phyloP scores from a whole-genome alignment of 2,797 vertebrate genomes.

The Pempheris klunzingeri region DNA sequence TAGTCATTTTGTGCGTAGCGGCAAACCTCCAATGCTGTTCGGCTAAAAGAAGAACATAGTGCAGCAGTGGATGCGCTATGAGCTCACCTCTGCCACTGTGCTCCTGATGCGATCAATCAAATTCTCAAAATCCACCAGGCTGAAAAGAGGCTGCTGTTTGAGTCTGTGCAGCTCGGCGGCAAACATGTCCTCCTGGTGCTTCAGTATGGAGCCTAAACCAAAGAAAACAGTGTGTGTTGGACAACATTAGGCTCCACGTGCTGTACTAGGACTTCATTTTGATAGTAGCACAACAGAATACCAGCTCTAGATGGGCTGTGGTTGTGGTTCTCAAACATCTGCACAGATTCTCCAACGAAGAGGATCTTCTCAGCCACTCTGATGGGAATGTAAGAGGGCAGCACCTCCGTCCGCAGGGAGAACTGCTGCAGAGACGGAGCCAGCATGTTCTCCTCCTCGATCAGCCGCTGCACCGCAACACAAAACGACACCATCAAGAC shows the following conservation, averaged over 20 bases:
- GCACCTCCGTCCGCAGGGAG: slow-evolving; percentile 95
- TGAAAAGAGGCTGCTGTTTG: slow-evolving; percentile 95
- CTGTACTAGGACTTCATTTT: not conserved
- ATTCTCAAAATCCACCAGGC: slow-evolving; percentile 95
- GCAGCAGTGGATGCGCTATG: not conserved
- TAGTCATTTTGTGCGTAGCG: rapidly evolving
- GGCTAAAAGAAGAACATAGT: not conserved
- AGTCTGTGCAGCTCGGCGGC: slow-evolving; percentile 94
- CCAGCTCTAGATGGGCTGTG: slow-evolving; percentile 94
- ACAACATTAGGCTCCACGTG: no score
- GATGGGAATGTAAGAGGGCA: slow-evolving; percentile 97
- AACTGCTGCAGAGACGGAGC: slow-evolving; percentile 98
- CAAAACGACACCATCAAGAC: not conserved
- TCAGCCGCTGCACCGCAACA: slow-evolving; percentile 87
- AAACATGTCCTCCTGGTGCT: slow-evolving; percentile 96
- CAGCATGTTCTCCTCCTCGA: slow-evolving; percentile 99
- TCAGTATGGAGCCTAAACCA: slow-evolving; percentile 92
- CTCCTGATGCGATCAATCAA: slow-evolving; percentile 95
- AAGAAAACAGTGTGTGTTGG: not conserved
- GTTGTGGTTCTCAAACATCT: slow-evolving; percentile 99
- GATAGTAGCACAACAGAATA: slow-evolving; percentile 56
- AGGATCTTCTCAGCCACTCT: slow-evolving; percentile 98
- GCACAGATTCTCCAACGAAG: slow-evolving; percentile 98
- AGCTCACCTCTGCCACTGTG: slow-evolving; percentile 94
- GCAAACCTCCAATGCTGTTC: rapidly evolving